Evolutionary conservation across 1,140 invertebrate genomes (phyloP), one percentile per base, ranked within the genome.

Genomic region (Tetraneura akinire): DNA sequence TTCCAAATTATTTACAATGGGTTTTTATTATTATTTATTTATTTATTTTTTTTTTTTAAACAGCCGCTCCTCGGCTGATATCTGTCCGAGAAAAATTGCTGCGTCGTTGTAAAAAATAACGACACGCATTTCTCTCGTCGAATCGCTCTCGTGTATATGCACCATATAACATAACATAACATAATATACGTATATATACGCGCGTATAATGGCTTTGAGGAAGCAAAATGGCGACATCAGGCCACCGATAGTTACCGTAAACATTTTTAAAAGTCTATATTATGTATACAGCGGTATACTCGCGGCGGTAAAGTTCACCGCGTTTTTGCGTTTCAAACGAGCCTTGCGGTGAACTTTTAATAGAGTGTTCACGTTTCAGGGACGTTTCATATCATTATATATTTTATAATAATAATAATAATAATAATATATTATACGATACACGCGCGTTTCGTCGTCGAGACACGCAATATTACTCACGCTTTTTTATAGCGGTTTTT

Each of bases 1-100:
- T 26, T 45, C 73, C 73, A 60, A 76, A 76, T 76, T 70, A 76
- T 76, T 60, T 76, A 76, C 73, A 76, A 45, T 45, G 73, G 73
- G 14, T 26, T 76, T 76, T 76, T 76, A 60, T 76, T 76, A 60
- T 76, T 57, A 76, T 76, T 60, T 47, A 21, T 68, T 68, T 74
- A 57, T 47, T 57, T 55, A 57, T 55, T 76, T 57, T 21, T 42
- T 60, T 76, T 76, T 76, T 76, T 45, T 60, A 57, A 76, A 76
- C 73, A 60, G 32, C 71, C 71, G 71, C 32, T 37, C 32, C 8
- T 4, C 8, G 32, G 32, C 71, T 74, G 71, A 74, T 74, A 74
- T 74, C 55, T 51, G 71, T 74, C 71, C 71, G 51, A 55, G 32
- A 57, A 53, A 57, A 57, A 74, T 53, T n/a, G 51, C 51, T 57